phyloP scores from a whole-genome alignment of 2,113 vertebrate genomes.

The Protobothrops flavoviridis region DNA sequence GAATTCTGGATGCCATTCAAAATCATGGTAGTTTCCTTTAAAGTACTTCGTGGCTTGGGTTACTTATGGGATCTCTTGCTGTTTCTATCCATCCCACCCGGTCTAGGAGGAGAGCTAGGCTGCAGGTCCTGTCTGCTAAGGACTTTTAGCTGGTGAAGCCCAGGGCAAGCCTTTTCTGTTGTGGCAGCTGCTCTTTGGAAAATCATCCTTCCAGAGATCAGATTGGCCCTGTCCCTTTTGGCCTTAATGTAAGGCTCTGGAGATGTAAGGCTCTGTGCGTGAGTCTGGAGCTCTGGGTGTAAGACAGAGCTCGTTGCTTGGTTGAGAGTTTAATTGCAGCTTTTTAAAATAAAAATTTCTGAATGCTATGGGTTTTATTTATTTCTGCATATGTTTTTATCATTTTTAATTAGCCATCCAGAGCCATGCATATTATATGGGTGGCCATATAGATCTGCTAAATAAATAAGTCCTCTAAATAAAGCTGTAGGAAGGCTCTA shows the following conservation, averaged over 20 bases:
- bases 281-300: not conserved
- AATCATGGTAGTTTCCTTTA: not conserved
- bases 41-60: not conserved
- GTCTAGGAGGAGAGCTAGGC: not conserved
- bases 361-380: not conserved
- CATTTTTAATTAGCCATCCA: not conserved
- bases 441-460: not conserved
- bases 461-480: not conserved
- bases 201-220: not conserved
- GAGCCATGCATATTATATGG: not conserved
- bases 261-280: not conserved
- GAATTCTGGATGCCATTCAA: not conserved
- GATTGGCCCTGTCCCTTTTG: not conserved
- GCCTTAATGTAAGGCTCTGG: not conserved
- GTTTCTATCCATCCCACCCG: not conserved
- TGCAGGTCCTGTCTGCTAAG: not conserved
- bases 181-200: not conserved
- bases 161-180: not conserved
- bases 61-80: not conserved
- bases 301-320: not conserved
- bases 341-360: too few relatives aligned
- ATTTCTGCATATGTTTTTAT: not conserved
- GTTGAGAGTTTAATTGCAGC: not conserved
- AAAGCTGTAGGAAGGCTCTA: not conserved
- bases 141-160: not conserved